Evolutionary conservation across 1,140 invertebrate species (phyloP), one percentile per base, ranked within the genome.

Genomic region (Cydia splendana): DNA sequence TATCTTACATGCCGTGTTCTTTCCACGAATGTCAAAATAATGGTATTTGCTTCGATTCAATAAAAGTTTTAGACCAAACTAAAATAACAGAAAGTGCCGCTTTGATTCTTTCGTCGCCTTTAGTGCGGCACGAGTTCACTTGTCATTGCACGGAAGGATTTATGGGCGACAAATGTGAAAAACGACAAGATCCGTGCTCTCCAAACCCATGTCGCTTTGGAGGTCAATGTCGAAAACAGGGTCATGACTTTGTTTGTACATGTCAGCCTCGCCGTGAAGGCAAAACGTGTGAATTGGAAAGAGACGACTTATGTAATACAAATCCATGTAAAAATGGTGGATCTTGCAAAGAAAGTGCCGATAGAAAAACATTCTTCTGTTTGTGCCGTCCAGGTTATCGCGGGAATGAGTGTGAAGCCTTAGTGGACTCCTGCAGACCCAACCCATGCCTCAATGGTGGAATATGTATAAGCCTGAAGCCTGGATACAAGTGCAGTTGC

Each of bases 291-390:
- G 97, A 98, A 88, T 85, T 96, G 74, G 96, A 98, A 86, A 94
- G 96, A 82, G 96, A 96, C 45, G 97, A 97, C 84, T 96, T 95
- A 0, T 98, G 98, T 86, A 96, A 95, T 74, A 96, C 95, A 53
- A 97, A 96, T 87, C 97, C 97, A 3, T 99, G 98, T 82, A 95
- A 95, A 84, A 98, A 98, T 85, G 98, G 98, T 12, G 98, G 98
- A 12, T 97, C 97, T 1, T 98, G 98, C 81, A 96, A 97, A 84
- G 96, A 97, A 85, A 97, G 97, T 85, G 95, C 96, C 0, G 97
- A 97, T 84, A 96, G 96, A 65, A 96, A 96, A 24, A 96, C 96
- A 9, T 98, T 97, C 94, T 98, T 98, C 89, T 98, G 98, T 83
- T 91, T 98, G 0, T 98, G 98, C 85, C 94, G 97, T 2, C 96